Base-by-base conservation (phyloP, 2,888 invertebrate genomes). In the Acrobasis repandana region DNA sequence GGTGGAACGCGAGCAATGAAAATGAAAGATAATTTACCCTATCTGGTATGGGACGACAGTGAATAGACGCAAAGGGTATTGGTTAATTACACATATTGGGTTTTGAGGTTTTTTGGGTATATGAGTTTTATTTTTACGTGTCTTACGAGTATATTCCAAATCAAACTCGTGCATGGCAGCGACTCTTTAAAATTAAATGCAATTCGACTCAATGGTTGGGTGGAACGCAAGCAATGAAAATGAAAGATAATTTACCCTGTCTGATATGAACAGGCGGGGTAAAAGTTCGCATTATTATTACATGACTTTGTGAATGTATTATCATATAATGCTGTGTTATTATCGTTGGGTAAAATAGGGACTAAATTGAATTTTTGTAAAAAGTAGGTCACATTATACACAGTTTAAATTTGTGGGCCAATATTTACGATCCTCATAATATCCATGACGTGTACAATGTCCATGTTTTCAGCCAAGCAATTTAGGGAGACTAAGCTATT, bases 71-170 rank as follows among this genome's bases (percentile, higher is more conserved):
- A 28, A 2, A n/a, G n/a, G n/a, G n/a, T n/a, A n/a, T n/a, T n/a
- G n/a, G n/a, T n/a, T n/a, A n/a, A n/a, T n/a, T n/a, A n/a, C n/a
- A n/a, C n/a, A n/a, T n/a, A n/a, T n/a, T n/a, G n/a, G n/a, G n/a
- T n/a, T n/a, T n/a, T n/a, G n/a, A n/a, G n/a, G n/a, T 5, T 28
- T 28, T 28, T 28, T 28, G 28, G 28, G 6, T 28, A 28, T 28
- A 6, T 28, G 28, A 3, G 28, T 6, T 2, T 20, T 20, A 20
- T 20, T 20, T 20, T 20, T 4, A 20, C 20, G 20, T 20, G 20
- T 79, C 74, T n/a, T n/a, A n/a, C n/a, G n/a, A 70, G 78, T 77
- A 79, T 67, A 20, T 63, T 64, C 67, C 64, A 69, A 73, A 77
- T 74, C 71, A 69, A 75, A 67, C 73, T 71, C 68, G 70, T 61